Conservation (phyloP, 2,888 invertebrate species). For the Ischnura elegans region DNA sequence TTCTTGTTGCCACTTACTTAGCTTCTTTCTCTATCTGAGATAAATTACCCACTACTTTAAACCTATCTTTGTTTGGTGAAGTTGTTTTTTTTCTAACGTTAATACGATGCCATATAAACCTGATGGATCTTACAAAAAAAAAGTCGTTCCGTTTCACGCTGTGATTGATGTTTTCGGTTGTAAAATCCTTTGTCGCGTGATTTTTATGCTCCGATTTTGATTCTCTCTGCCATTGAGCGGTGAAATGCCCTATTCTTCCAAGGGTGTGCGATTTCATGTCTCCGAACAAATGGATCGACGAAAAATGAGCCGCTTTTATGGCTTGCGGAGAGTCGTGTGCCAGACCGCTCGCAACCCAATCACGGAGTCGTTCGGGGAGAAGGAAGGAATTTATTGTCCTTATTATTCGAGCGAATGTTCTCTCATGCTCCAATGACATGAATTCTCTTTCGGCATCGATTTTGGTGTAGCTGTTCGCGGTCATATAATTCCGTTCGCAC, state of each 20-base stretch:
- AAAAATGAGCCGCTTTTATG: not conserved
- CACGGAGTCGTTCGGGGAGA: not conserved
- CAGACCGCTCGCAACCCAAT: not conserved
- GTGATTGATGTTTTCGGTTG: not conserved
- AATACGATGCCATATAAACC: not conserved
- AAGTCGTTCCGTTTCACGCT: not conserved
- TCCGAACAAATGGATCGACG: not conserved
- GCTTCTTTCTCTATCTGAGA: not conserved
- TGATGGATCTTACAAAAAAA: not conserved
- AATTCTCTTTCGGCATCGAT: not conserved
- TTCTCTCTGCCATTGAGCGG: not conserved
- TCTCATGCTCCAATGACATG: not conserved
- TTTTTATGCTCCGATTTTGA: not conserved
- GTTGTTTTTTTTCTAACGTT: not conserved
- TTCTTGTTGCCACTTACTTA: not conserved
- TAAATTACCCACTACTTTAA: not conserved
- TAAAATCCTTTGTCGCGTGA: not conserved
- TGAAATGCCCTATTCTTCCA: not conserved
- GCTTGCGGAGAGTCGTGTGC: not conserved
- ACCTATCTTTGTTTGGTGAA: not conserved
- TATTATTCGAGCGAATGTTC: not conserved
- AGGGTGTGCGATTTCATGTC: slow-evolving; percentile 15
- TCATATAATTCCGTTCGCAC: not conserved
- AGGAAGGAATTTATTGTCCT: slow-evolving; percentile 38
- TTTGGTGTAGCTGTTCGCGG: not conserved